phyloP scores from a whole-genome alignment of 2,888 invertebrate species.

The Minunthozetes semirufus region DNA sequence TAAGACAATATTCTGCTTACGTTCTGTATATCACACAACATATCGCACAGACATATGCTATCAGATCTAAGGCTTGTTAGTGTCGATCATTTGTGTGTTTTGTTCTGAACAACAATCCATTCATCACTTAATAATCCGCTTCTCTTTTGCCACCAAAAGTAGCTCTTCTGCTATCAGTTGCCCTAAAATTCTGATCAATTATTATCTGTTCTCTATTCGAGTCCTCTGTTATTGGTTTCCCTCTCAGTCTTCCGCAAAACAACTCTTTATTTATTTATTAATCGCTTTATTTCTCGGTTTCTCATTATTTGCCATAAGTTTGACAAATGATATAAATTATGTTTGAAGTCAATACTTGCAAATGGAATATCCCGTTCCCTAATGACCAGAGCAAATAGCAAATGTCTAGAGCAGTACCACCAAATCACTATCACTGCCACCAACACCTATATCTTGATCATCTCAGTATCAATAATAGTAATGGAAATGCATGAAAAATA shows the following conservation, averaged over 20 bases:
- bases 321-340: no score
- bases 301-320: no score
- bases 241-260: not conserved
- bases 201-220: not conserved
- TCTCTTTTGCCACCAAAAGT: not conserved
- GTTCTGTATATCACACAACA: not conserved
- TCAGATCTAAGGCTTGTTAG: conserved; percentile 13
- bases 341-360: no score
- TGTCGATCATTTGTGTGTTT: conserved; percentile 15
- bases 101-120: not conserved
- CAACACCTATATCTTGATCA: not conserved
- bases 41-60: not conserved
- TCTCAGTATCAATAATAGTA: not conserved
- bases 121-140: conserved; percentile 25
- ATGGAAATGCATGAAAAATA: no score
- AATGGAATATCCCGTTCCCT: no score
- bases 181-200: conserved; percentile 1
- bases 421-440: no score
- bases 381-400: no score
- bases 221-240: not conserved
- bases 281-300: no score
- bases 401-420: no score
- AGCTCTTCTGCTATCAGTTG: not conserved
- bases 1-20: conserved; percentile 46
- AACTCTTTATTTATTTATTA: not conserved